These are phyloP conservation scores for Stegophylla sp. DNA, from an alignment of 2,888 invertebrate species.

Conservation along the genomic window DNA sequence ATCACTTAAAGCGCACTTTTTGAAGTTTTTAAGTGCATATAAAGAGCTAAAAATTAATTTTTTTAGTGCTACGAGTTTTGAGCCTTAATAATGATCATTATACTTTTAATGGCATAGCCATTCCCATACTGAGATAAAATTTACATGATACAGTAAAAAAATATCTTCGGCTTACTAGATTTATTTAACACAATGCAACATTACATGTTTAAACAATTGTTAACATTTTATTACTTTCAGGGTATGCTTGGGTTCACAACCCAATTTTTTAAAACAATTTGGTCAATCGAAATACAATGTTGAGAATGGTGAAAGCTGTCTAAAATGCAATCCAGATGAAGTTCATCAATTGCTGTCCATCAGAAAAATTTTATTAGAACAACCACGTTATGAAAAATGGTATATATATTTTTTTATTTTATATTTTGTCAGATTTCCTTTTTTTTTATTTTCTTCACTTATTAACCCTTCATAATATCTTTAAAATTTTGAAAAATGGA, in stretches of 20 bases:
- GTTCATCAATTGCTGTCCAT: background rate
- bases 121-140: too few relatives aligned
- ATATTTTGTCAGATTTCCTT: too few relatives aligned
- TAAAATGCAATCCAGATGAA: slow-evolving; percentile 7
- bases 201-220: background rate
- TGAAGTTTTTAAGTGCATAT: too few relatives aligned
- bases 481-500: background rate
- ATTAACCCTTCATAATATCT: too few relatives aligned
- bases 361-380: background rate
- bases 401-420: background rate
- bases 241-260: background rate
- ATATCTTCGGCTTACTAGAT: background rate
- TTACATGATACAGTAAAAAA: too few relatives aligned
- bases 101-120: too few relatives aligned
- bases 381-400: slow-evolving; percentile 25
- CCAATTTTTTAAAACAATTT: background rate
- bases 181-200: background rate
- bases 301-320: background rate
- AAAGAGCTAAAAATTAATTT: too few relatives aligned
- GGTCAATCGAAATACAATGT: background rate
- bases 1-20: too few relatives aligned
- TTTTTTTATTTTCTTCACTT: too few relatives aligned
- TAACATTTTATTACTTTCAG: background rate
- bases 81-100: too few relatives aligned
- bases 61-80: too few relatives aligned